These are phyloP conservation scores for Ypsolopha scabrella DNA, from an alignment of 2,888 invertebrate genomes.

Conservation along the genomic window DNA sequence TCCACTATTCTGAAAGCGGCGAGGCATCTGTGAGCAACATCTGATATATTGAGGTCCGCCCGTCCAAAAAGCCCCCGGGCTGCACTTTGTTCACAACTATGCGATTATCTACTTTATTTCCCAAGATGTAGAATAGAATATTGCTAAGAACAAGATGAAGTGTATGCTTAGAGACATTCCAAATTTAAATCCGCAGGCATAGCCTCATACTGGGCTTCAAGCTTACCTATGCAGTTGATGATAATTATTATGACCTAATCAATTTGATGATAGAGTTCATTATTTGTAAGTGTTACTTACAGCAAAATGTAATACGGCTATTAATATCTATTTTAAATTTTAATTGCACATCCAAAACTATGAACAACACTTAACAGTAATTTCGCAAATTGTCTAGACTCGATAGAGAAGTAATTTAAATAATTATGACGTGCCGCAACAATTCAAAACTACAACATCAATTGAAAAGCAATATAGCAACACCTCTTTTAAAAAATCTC, in stretches of 20 bases:
- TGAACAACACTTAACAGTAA: no score
- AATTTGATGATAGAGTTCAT: no score
- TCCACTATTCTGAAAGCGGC: constrained; percentile 23
- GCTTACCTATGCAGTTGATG: neutral
- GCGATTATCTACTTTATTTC: neutral
- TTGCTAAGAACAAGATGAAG: neutral
- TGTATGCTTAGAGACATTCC: constrained; percentile 1
- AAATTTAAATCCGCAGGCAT: constrained; percentile 3
- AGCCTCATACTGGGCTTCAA: neutral
- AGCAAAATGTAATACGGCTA: no score
- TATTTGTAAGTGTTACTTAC: no score
- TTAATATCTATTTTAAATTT: no score
- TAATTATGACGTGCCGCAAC: neutral
- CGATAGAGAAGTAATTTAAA: no score
- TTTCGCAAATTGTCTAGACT: no score
- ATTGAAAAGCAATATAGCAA: neutral
- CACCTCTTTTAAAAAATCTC: neutral
- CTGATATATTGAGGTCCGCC: constrained; percentile 63
- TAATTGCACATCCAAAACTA: no score
- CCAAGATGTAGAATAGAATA: neutral
- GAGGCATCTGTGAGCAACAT: constrained; percentile 44
- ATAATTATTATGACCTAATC: no score
- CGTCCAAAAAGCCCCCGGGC: constrained; percentile 55
- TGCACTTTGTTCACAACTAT: constrained; percentile 6
- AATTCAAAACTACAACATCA: neutral